phyloP scores from a whole-genome alignment of 2,888 invertebrate species.

The Flexamia atlantica region DNA sequence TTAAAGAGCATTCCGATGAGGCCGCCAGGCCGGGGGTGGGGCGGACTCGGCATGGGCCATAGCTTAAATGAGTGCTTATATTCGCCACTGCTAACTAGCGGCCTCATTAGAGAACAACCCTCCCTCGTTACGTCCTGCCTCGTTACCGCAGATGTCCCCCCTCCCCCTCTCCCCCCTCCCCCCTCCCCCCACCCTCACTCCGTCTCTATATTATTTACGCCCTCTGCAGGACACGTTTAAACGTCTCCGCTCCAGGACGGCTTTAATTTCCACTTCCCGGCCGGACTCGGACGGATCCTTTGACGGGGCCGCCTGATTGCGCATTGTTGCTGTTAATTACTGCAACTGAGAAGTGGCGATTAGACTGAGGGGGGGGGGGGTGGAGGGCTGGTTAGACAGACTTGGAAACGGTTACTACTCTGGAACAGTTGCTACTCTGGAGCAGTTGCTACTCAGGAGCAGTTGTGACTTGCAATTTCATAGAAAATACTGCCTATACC shows the following conservation, averaged over 20 bases:
- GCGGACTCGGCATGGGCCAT: conserved; percentile 23
- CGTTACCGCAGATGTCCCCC: conserved; percentile 49
- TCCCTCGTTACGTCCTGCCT: conserved; percentile 32
- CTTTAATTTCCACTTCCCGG: conserved; percentile 48
- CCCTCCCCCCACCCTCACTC: conserved; percentile 31
- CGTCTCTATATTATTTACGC: conserved; percentile 48
- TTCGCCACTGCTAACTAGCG: conserved; percentile 54
- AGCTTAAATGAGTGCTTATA: conserved; percentile 58
- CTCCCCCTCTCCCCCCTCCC: background rate
- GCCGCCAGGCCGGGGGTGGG: conserved; percentile 3
- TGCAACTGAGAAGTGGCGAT: background rate
- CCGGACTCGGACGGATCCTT: conserved; percentile 23
- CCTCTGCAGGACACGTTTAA: conserved; percentile 54
- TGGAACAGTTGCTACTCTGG: too few species aligned
- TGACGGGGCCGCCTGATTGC: conserved; percentile 45
- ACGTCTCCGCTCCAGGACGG: conserved; percentile 23
- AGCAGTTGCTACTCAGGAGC: too few species aligned
- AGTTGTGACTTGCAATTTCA: too few species aligned
- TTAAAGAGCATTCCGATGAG: background rate
- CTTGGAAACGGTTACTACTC: too few species aligned
- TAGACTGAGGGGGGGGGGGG: too few species aligned
- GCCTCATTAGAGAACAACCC: conserved; percentile 47
- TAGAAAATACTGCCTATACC: too few species aligned
- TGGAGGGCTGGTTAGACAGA: too few species aligned
- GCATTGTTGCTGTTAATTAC: conserved; percentile 43